Conservation (phyloP, 2,888 invertebrate genomes). For the Ditula angustiorana region DNA sequence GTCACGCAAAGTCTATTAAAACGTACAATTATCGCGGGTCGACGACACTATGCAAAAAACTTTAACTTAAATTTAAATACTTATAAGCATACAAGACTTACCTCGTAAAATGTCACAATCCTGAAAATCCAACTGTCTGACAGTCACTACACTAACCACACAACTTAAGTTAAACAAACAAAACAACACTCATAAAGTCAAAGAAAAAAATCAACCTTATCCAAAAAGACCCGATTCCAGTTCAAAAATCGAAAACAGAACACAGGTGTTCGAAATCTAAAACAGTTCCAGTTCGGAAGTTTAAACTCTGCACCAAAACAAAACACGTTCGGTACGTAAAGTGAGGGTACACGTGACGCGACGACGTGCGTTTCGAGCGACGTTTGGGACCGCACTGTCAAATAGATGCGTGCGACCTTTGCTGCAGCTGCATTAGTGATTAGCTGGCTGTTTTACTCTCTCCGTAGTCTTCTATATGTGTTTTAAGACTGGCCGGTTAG, state of each 20-base stretch:
- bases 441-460: conserved; percentile 34
- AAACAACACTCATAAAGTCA: not conserved
- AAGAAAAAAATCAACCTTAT: too few species aligned
- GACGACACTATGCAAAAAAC: conserved; percentile 10
- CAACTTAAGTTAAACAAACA: not conserved
- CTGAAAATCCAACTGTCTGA: conserved; percentile 2
- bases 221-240: too few species aligned
- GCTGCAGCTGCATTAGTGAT: conserved; percentile 38
- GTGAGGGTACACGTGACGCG: not conserved
- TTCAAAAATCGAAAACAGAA: not conserved
- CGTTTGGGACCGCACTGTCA: conserved; percentile 33
- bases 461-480: conserved; percentile 2
- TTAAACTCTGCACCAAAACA: conserved; percentile 11
- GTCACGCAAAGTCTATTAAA: conserved; percentile 33
- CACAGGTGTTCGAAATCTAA: not conserved
- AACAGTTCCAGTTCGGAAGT: not conserved
- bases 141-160: not conserved
- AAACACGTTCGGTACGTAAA: conserved; percentile 13
- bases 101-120: conserved; percentile 5
- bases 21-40: conserved; percentile 21
- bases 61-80: not conserved
- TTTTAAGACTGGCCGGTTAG: not conserved
- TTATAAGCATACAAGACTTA: too few species aligned
- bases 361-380: conserved; percentile 26
- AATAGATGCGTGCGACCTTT: conserved; percentile 36